Evolutionary conservation across 2,888 invertebrate species (phyloP), one percentile per base, ranked within the genome.

Genomic region (Eledona agricola): DNA sequence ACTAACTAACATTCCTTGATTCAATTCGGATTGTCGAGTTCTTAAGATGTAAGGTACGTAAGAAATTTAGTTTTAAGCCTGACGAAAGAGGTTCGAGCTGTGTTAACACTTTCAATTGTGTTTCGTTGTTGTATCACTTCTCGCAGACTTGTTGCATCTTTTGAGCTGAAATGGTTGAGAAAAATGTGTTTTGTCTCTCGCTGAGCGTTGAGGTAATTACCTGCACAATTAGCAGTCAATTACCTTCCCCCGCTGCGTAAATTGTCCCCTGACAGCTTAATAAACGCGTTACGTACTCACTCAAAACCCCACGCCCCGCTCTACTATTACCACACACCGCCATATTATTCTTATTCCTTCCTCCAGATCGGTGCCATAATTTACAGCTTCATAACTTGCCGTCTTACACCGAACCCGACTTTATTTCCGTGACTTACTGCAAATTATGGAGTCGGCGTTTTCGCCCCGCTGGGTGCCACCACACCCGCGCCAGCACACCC

Each of bases 361-460:
- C 19, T 7, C 16, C 4, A 15, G 11, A 13, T 25, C 19, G 11
- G 16, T 6, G 7, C 3, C 11, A 16, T 26, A 16, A 28, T 38
- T 38, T 28, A 29, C 29, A 19, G 9, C 37, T 32, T 34, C 34
- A 34, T 45, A 45, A 45, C 31, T 43, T 26, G 34, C 25, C 34
- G 22, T 22, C 35, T 34, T 25, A 9, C 35, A 46, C 42, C 28
- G 7, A 9, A 7, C 4, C 7, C 26, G 5, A 31, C 22, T 47
- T 28, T 15, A 55, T 55, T 59, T 59, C 59, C 57, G 56, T 64
- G 59, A 64, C 57, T 62, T 65, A 63, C 62, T 64, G 60, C 63
- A 62, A 59, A 64, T 63, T 62, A 61, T 51, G 26, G 31, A 49
- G 49, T 37, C 40, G 49, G 34, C 38, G 49, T 29, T 49, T 49